Base-by-base conservation (phyloP, 2,797 vertebrate species). In the Mus spretus region DNA sequence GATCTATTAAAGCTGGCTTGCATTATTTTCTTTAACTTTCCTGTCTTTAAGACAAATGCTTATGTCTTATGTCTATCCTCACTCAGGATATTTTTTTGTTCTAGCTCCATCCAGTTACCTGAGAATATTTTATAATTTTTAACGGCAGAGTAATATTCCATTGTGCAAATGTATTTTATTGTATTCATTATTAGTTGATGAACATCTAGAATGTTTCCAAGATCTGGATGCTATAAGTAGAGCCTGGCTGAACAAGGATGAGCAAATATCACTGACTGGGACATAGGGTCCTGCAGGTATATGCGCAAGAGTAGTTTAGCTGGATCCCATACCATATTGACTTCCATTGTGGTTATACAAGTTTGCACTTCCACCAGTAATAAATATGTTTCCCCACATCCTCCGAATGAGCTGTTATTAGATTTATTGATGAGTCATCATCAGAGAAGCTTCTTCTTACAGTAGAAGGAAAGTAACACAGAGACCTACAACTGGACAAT, bases 1-100 rank as follows among this genome's bases (percentile, higher is more conserved):
- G 72, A 80, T 50, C 24, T 31, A 94, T 80, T 63, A 89, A 85
- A 87, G 2, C n/a, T 67, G 50, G 19, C 82, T 59, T 89, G 82
- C 5, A 89, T 47, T 67, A 50, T 65, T 78, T 96, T 65, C 11
- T 47, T 47, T 44, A 50, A 72, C 3, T 78, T 83, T 57, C 17
- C 44, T 50, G 31, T 50, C 26, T 65, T 90, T 34, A 6, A 57
- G 19, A 83, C 89, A 96, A 90, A 75, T 55, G 53, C 9, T 44
- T 65, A 82, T 26, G 26, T 63, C 81, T 44, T 70, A n/a, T 70
- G 67, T n/a, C 34, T 61, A 61, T 70, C 67, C 26, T 83, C 26
- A 31, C 15, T 44, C 26, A 12, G 9, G 59, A 83, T 82, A 11
- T 0, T 83, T 44, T 44, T 79, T n/a, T 55, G 31, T 63, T 44